phyloP scores from a whole-genome alignment of 1,140 invertebrate genomes.

The Euglossa dilemma region DNA sequence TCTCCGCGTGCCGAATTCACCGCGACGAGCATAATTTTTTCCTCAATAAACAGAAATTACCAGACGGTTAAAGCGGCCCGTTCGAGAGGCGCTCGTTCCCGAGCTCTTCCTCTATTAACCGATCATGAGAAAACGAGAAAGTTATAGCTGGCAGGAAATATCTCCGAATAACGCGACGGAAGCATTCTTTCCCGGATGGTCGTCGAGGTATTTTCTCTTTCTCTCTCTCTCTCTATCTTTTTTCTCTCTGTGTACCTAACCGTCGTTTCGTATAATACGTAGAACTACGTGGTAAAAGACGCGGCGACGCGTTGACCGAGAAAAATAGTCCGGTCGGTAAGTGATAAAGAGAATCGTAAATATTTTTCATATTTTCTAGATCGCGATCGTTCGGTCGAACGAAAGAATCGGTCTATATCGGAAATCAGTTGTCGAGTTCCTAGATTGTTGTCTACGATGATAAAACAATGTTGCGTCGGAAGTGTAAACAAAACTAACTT shows the following conservation, averaged over 20 bases:
- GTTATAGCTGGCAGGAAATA: constrained; percentile 12
- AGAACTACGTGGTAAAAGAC: neutral
- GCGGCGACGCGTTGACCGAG: neutral
- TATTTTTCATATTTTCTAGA: neutral
- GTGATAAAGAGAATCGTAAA: neutral
- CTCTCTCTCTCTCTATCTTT: no score
- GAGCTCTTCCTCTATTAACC: constrained; percentile 19
- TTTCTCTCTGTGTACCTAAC: neutral
- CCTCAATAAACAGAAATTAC: constrained; percentile 24
- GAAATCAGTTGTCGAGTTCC: no score
- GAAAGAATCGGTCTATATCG: neutral
- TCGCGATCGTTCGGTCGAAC: neutral
- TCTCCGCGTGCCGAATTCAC: constrained; percentile 4
- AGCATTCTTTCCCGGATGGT: neutral
- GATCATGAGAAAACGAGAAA: constrained; percentile 43
- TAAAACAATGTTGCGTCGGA: neutral
- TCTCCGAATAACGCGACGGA: constrained; percentile 4
- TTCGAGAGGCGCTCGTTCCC: neutral
- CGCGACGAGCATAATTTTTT: neutral
- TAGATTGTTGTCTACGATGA: neutral
- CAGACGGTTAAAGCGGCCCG: neutral
- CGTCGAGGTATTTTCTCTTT: neutral
- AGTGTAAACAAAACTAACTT: constrained; percentile 6
- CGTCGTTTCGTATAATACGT: neutral
- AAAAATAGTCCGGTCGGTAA: neutral